Conservation (phyloP, 2,888 invertebrate genomes). For the Cartodere bifasciata region DNA sequence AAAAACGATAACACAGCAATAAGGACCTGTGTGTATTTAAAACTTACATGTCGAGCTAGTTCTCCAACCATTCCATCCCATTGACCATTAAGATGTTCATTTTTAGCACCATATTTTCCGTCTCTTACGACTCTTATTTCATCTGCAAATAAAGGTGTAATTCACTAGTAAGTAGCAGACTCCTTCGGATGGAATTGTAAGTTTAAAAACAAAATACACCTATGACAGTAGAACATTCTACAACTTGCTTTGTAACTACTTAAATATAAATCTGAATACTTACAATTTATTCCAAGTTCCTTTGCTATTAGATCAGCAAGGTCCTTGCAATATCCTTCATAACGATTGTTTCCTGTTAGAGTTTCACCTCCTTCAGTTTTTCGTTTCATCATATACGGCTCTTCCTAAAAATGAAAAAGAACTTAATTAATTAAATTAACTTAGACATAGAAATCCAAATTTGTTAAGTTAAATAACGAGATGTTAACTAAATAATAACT, state of each 20-base stretch:
- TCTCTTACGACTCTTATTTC: conserved; percentile 77
- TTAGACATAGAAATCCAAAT: no score
- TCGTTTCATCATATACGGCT: conserved; percentile 76
- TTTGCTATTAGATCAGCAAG: conserved; percentile 71
- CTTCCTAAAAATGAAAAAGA: conserved; percentile 61
- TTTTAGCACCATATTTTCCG: conserved; percentile 70
- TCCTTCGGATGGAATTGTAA: no score
- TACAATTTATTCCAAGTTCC: conserved; percentile 74
- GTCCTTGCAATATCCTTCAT: conserved; percentile 88
- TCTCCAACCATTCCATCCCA: conserved; percentile 88
- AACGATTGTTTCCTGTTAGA: conserved; percentile 60
- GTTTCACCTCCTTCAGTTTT: conserved; percentile 51
- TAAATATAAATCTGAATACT: no score
- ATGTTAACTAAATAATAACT: neutral
- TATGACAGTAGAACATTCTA: neutral
- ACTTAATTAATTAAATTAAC: no score
- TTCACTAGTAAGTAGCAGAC: no score
- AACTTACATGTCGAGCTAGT: conserved; percentile 70
- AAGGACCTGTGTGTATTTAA: no score
- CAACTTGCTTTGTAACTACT: no score
- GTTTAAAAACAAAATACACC: no score
- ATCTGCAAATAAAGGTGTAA: no score
- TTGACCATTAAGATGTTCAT: conserved; percentile 57
- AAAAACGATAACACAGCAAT: no score
- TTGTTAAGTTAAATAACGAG: neutral